phyloP scores from a whole-genome alignment of 2,888 invertebrate genomes.

The Rosalia funebris region DNA sequence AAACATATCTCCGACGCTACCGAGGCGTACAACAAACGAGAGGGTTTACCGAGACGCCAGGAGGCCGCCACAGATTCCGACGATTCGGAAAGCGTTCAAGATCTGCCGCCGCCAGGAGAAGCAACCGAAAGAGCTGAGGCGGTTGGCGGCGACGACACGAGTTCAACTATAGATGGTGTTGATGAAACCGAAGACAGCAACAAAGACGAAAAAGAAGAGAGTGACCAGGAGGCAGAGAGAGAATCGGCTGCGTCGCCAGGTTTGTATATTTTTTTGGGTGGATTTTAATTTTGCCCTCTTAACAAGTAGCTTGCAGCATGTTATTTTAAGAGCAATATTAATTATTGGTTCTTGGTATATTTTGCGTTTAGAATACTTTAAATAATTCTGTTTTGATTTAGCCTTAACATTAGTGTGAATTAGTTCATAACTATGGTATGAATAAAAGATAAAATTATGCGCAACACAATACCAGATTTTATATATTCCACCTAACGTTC shows the following conservation, averaged over 20 bases:
- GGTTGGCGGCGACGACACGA: conserved; percentile 29
- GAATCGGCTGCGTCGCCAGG: conserved; percentile 25
- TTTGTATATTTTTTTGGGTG: too few relatives aligned
- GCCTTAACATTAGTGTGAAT: too few relatives aligned
- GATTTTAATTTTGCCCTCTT: too few relatives aligned
- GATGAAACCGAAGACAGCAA: conserved; percentile 16
- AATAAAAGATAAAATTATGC: too few relatives aligned
- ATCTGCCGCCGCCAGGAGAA: conserved; percentile 37
- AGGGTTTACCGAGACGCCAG: conserved; percentile 53
- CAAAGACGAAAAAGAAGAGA: conserved; percentile 1
- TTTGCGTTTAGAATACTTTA: background rate
- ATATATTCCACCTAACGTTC: too few relatives aligned
- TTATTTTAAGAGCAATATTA: background rate
- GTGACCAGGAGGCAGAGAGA: conserved; percentile 8
- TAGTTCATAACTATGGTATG: too few relatives aligned
- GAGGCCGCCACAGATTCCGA: conserved; percentile 44
- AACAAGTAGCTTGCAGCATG: background rate
- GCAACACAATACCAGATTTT: too few relatives aligned
- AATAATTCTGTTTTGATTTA: conserved; percentile 13
- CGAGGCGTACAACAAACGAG: conserved; percentile 51
- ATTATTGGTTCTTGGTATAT: background rate
- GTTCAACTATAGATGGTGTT: conserved; percentile 8
- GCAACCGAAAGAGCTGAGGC: conserved; percentile 38
- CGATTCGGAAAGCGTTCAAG: conserved; percentile 39
- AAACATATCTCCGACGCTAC: conserved; percentile 50